Percentiles rank a stretch among this genome's conserved stretches.
Conservation (phyloP, 2,113 vertebrate genomes). For the Chlorodrepanis virens region DNA sequence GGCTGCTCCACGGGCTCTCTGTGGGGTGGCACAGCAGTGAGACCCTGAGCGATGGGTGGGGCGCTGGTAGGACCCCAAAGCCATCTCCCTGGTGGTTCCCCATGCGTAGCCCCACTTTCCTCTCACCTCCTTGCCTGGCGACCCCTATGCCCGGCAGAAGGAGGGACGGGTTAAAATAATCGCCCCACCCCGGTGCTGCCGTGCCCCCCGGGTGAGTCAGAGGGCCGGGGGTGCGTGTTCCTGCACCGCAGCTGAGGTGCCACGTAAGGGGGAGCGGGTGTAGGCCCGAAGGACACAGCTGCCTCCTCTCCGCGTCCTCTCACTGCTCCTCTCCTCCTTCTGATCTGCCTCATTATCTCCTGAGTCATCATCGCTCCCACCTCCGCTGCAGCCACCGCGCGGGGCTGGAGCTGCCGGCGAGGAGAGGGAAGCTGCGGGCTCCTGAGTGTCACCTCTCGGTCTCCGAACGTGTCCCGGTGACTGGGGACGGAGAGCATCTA, state of each 20-base stretch:
- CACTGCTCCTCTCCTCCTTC: not conserved
- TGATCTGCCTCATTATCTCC: constrained; percentile 36
- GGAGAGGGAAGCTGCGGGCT: not conserved
- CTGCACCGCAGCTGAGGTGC: not conserved
- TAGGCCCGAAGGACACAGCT: constrained; percentile 38
- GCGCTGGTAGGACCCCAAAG: not conserved
- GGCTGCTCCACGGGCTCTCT: not conserved
- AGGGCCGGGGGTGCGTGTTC: not conserved
- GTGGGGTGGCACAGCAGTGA: fast-evolving
- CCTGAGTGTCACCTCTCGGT: fast-evolving
- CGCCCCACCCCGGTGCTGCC: not conserved
- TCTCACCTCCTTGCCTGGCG: not conserved
- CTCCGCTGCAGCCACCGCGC: constrained; percentile 26
- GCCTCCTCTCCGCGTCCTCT: not conserved
- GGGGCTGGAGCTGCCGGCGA: not conserved
- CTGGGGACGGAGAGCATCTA: not conserved
- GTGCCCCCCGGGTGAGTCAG: constrained; percentile 45
- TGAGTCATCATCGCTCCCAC: constrained; percentile 56
- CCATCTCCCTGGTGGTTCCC: not conserved
- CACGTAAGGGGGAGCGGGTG: constrained; percentile 12
- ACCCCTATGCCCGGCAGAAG: not conserved
- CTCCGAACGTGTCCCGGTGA: fast-evolving
- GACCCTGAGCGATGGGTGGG: fast-evolving
- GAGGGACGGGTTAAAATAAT: not conserved
- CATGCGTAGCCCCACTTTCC: not conserved